Evolutionary conservation across 2,888 invertebrate genomes (phyloP).

Genomic region (Aporophyla nigra): DNA sequence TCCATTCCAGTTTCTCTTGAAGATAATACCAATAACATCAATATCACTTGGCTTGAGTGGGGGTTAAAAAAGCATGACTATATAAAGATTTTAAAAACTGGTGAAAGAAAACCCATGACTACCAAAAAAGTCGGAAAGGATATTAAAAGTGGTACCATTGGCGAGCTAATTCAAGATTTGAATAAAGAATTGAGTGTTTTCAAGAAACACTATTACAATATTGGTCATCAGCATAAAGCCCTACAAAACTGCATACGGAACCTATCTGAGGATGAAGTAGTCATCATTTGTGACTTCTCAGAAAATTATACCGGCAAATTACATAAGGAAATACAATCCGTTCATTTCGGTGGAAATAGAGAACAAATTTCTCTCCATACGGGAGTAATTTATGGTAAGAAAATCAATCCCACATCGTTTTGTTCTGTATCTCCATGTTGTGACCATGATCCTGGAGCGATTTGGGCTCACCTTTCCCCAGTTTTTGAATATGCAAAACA

Average conservation of each 20-base stretch:
- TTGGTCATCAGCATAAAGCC: conserved; percentile 22
- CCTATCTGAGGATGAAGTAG: conserved; percentile 40
- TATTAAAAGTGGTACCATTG: conserved; percentile 38
- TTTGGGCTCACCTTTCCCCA: conserved; percentile 54
- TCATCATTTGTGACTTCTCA: conserved; percentile 41
- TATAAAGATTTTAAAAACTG: conserved; percentile 36
- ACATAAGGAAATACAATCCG: conserved; percentile 42
- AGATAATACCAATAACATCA: too few relatives aligned
- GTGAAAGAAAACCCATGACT: conserved; percentile 31
- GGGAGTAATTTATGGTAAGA: conserved; percentile 44
- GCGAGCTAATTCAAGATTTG: conserved; percentile 31
- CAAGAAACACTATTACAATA: conserved; percentile 34
- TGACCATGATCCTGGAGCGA: conserved; percentile 48
- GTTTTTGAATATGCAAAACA: too few relatives aligned
- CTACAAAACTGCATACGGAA: conserved; percentile 35
- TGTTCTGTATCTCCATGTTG: conserved; percentile 29
- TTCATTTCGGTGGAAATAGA: conserved; percentile 44
- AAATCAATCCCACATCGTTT: conserved; percentile 46
- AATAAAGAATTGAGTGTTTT: conserved; percentile 27
- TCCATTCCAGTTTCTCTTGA: too few relatives aligned
- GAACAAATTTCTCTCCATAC: conserved; percentile 34
- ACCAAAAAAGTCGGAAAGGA: conserved; percentile 45
- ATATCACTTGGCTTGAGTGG: too few relatives aligned
- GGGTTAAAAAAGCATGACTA: too few relatives aligned
- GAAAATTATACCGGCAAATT: conserved; percentile 53